Evolutionary conservation across 2,113 vertebrate species (phyloP).

Genomic region (Gallinago undulata): DNA sequence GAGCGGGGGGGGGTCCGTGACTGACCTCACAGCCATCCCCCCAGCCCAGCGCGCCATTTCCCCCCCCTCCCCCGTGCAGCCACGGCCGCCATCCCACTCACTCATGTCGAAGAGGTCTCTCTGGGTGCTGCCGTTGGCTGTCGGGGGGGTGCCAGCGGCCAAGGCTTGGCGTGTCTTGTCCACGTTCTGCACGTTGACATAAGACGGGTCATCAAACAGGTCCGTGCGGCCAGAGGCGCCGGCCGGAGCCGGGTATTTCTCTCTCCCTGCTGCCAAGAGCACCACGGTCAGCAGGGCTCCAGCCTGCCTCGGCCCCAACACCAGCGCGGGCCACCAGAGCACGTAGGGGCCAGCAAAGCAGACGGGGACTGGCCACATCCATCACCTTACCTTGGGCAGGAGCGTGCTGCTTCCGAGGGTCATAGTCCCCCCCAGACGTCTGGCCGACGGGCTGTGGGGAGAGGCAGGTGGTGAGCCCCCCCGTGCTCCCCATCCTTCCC

Average conservation of each 20-base stretch:
- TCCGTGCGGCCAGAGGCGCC: conserved; percentile 58
- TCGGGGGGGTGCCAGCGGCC: background rate
- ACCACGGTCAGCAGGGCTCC: background rate
- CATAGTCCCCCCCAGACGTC: conserved; percentile 24
- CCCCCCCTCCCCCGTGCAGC: background rate
- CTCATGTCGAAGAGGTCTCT: conserved; percentile 97
- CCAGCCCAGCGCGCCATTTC: too few relatives aligned
- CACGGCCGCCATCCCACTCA: conserved; percentile 1
- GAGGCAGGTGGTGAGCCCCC: background rate
- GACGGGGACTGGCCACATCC: accelerated
- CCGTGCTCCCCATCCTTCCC: background rate
- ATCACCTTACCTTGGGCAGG: conserved; percentile 50
- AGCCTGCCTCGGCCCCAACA: accelerated
- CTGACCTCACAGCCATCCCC: accelerated
- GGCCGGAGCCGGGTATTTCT: conserved; percentile 11
- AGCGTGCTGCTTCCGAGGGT: conserved; percentile 66
- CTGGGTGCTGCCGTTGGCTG: conserved; percentile 86
- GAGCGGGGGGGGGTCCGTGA: background rate
- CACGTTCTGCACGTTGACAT: conserved; percentile 89
- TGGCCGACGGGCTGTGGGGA: conserved; percentile 74
- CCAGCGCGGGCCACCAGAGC: background rate
- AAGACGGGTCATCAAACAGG: conserved; percentile 93
- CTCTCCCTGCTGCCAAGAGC: conserved; percentile 14
- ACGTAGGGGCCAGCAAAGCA: accelerated
- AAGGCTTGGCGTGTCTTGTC: conserved; percentile 83